Evolutionary conservation across 2,797 vertebrate species (phyloP).

Genomic region (Pipistrellus pygmaeus): DNA sequence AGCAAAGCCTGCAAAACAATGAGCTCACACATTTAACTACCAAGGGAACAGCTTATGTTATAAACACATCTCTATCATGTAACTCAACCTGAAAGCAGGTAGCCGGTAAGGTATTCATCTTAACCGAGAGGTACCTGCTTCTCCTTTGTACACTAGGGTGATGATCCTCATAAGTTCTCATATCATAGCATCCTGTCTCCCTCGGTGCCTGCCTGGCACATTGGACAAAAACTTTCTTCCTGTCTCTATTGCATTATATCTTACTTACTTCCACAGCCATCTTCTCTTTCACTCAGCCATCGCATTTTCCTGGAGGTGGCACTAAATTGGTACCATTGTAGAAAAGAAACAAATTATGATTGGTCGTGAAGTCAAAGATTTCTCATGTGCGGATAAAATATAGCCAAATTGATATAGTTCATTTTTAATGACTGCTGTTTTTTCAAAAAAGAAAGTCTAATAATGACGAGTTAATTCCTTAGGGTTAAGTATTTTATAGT

Average conservation of each 20-base stretch:
- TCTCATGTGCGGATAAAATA: neutral
- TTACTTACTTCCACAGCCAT: neutral
- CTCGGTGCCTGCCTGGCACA: neutral
- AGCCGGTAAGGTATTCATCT: no score
- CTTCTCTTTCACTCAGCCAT: neutral
- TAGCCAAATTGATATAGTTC: neutral
- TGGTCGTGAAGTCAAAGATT: neutral
- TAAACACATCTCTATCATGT: accelerated
- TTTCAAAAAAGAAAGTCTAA: neutral
- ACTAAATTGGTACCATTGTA: neutral
- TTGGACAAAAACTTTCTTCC: neutral
- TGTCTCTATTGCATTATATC: neutral
- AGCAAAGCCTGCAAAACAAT: neutral
- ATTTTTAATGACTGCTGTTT: neutral
- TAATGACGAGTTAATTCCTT: neutral
- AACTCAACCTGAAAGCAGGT: neutral
- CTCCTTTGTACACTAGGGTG: no score
- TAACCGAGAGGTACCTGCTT: neutral
- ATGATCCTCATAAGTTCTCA: accelerated
- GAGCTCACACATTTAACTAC: neutral
- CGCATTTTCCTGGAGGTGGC: neutral
- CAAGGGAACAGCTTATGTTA: neutral
- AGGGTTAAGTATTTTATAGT: slow-evolving; percentile 50
- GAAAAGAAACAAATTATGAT: neutral
- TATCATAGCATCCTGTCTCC: accelerated